Base-by-base conservation (phyloP, 1,140 invertebrate genomes). In the Latrodectus geometricus region DNA sequence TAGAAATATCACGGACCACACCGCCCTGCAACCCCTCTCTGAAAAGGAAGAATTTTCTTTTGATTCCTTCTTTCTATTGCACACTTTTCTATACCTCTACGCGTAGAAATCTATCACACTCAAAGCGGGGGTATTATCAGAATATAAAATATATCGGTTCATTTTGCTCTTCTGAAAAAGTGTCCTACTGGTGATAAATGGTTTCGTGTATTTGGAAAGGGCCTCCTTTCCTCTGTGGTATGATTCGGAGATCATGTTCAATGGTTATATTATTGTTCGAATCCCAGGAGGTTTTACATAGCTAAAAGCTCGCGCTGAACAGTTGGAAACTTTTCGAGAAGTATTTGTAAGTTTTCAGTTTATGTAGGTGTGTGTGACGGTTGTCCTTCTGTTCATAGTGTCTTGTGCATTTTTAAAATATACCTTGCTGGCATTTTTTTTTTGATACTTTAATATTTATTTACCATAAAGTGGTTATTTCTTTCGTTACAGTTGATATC, bases 141-240 rank as follows among this genome's bases (percentile, higher is more conserved):
- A 85, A 85, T 85, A 78, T 85, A 85, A 85, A 85, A 85, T 85
- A 35, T 35, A 85, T 85, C 83, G 83, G 83, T 85, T 85, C 83
- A 77, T 85, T 85, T 85, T 61, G 8, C 52, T 9, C 21, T 75
- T 72, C 56, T 72, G 69, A 73, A 61, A 81, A 35, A 9, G 35
- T 52, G 35, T 69, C 35, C 54, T 48, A 61, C 54, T 61, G 11
- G 17, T 77, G 75, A 77, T 76, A 85, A 85, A 85, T 76, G 75
- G 75, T 77, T 48, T n/a, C 74, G 49, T 66, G 74, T n/a, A 21
- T 77, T 70, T 70, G 78, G 65, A 50, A 20, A 69, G 61, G 75
- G 50, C 70, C 68, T 65, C 65, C n/a, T 69, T 21, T 9, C 50
- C 35, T 9, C 50, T 50, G 23, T 66, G 21, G 54, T 50, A 72